Conservation (phyloP, 2,797 vertebrate genomes). For the Graptemys geographica region DNA sequence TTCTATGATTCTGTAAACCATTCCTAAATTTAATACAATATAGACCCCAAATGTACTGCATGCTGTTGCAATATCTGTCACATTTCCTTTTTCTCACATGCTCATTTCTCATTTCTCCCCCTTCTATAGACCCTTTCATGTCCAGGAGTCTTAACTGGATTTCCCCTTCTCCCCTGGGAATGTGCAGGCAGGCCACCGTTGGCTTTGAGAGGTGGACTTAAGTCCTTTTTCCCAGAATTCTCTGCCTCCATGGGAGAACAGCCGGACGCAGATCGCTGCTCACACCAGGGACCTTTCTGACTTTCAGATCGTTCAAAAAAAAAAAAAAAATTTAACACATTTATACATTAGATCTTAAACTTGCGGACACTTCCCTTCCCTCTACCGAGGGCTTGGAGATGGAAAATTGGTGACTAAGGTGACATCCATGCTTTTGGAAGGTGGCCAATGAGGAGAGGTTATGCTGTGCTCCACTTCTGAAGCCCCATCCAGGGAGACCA, state of each 20-base stretch:
- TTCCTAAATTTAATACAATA: background rate
- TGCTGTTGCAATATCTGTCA: background rate
- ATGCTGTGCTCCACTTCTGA: background rate
- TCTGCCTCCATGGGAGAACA: background rate
- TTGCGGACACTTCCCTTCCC: background rate
- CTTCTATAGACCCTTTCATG: background rate
- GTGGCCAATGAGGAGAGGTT: background rate
- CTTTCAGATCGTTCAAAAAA: background rate
- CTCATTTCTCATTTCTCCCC: background rate
- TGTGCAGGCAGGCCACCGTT: no score
- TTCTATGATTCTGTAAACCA: background rate
- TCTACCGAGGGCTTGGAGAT: background rate
- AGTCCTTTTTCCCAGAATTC: background rate
- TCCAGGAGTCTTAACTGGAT: background rate
- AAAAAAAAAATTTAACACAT: no score
- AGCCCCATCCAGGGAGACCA: background rate
- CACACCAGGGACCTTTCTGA: rapidly evolving
- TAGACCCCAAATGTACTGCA: background rate
- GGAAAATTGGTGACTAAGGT: background rate
- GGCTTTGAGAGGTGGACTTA: background rate
- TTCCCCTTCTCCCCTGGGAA: background rate
- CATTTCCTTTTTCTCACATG: background rate
- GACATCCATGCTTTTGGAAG: background rate
- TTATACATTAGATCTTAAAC: background rate
- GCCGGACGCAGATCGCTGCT: background rate